Percentiles rank a stretch among this genome's conserved stretches.
These are phyloP conservation scores for Cavia aperea DNA, from an alignment of 2,113 vertebrate species.

Conservation along the genomic window DNA sequence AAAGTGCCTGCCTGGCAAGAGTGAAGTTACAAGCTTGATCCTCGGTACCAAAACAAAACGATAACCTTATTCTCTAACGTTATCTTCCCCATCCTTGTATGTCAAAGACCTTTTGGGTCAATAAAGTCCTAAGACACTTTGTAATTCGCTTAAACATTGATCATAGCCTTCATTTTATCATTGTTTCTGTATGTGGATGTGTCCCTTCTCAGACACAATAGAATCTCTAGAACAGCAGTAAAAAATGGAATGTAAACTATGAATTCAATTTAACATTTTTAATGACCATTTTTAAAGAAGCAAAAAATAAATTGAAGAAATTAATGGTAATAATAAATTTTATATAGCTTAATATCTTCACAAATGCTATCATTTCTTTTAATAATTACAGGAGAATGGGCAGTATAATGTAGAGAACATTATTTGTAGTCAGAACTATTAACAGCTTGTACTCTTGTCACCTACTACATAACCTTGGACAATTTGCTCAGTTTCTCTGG, in stretches of 20 bases:
- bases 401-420: background rate
- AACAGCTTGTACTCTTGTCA: background rate
- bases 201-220: background rate
- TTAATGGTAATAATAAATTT: background rate
- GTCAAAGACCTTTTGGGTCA: background rate
- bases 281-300: background rate
- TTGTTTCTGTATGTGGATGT: background rate
- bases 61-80: background rate
- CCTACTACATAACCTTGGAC: background rate
- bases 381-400: background rate
- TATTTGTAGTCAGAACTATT: background rate
- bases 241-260: background rate
- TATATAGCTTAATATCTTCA: background rate
- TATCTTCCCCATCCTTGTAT: background rate
- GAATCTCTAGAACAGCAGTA: background rate
- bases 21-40: no score
- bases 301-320: background rate
- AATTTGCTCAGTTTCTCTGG: background rate
- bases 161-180: background rate
- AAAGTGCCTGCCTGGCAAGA: no score
- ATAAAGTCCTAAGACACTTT: background rate
- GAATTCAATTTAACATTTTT: background rate
- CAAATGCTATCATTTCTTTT: background rate
- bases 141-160: background rate
- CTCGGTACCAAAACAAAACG: background rate